Percentiles rank a stretch among this genome's conserved stretches.
Conservation (phyloP, 1,140 invertebrate species). For the Nasonia longicornis region DNA sequence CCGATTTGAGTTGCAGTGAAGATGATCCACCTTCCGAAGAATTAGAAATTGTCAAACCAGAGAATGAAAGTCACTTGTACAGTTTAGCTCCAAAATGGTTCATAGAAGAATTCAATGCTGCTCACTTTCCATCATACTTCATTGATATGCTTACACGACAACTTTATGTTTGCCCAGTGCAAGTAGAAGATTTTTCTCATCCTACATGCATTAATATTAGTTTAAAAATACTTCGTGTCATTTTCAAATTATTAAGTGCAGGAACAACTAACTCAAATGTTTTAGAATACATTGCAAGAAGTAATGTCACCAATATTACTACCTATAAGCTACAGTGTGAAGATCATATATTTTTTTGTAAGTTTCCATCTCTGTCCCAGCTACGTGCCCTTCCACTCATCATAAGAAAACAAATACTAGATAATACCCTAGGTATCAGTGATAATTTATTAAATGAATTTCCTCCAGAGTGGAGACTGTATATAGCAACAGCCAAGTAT, state of each 20-base stretch:
- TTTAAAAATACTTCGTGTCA: slow-evolving; percentile 74
- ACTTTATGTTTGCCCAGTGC: slow-evolving; percentile 76
- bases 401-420: slow-evolving; percentile 65
- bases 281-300: slow-evolving; percentile 62
- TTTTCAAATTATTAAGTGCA: slow-evolving; percentile 75
- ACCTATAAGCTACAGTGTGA: slow-evolving; percentile 53
- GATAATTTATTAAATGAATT: slow-evolving; percentile 66
- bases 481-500: slow-evolving; percentile 75
- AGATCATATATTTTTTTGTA: slow-evolving; percentile 57
- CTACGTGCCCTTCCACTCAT: slow-evolving; percentile 54
- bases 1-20: slow-evolving; percentile 32
- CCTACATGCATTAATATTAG: slow-evolving; percentile 73
- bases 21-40: slow-evolving; percentile 35
- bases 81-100: slow-evolving; percentile 74
- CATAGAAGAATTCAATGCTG: slow-evolving; percentile 72
- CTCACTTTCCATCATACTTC: slow-evolving; percentile 73
- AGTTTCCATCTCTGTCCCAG: slow-evolving; percentile 62
- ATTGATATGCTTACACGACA: slow-evolving; percentile 77
- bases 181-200: slow-evolving; percentile 78
- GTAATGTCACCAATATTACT: slow-evolving; percentile 60
- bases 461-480: slow-evolving; percentile 74
- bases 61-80: slow-evolving; percentile 34
- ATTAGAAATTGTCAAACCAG: slow-evolving; percentile 6
- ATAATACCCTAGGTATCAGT: slow-evolving; percentile 65
- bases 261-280: slow-evolving; percentile 57